Evolutionary conservation across 2,888 invertebrate genomes (phyloP), one percentile per base, ranked within the genome.

Genomic region (Pseudococcus longispinus): DNA sequence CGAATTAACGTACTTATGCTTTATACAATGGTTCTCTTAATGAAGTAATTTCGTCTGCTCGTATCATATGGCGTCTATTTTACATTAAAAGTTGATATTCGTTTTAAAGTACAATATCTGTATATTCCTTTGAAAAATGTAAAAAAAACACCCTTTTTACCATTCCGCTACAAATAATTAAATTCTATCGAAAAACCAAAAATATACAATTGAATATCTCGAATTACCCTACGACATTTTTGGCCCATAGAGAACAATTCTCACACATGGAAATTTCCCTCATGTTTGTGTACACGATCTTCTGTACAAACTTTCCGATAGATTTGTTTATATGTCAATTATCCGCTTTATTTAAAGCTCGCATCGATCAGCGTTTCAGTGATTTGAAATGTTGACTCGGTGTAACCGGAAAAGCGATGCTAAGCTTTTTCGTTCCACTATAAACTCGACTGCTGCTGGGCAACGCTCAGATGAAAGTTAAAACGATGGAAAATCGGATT

Each of bases 311-410:
- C 29, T 65, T 65, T 65, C 23, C 29, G 29, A 70, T 32, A 70
- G 32, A 70, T 70, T 70, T 70, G 70, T 70, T 70, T 70, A 70
- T 32, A 70, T 18, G 32, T 70, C 29, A 70, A 29, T 70, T 70
- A 29, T 70, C 70, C 70, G 70, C 70, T 70, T 29, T 70, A 70
- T 70, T 70, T 70, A 8, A 20, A 70, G 29, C 70, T 70, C 70
- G 70, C 70, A 70, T 70, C 70, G 70, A 70, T 70, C 70, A 70
- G 70, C 70, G 15, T 70, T 70, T 70, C 15, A 70, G 29, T 70
- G 15, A 18, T 70, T 70, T 70, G 32, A 70, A 70, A 70, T 70
- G 70, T 70, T 70, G 70, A 70, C 70, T 29, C 70, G 5, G 70
- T 70, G 70, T 70, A 70, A 70, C 70, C 70, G 70, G 70, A 70